Base-by-base conservation (phyloP, 2,888 invertebrate species). In the Agrotis puta region DNA sequence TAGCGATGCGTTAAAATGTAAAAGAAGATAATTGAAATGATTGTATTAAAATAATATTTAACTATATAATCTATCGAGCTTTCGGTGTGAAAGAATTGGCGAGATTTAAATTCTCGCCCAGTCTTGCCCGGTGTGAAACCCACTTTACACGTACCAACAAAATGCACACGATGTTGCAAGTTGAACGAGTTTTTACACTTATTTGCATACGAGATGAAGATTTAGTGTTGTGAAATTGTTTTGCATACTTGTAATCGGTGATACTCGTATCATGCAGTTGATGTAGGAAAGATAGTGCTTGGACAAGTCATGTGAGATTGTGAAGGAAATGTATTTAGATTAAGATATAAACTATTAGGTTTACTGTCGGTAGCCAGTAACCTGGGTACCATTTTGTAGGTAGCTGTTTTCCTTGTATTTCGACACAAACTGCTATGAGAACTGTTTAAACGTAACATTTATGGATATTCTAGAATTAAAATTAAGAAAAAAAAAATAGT, bases 201-300 rank as follows among this genome's bases (percentile, higher is more conserved):
- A 82, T 82, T 73, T 82, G 61, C 82, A 79, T 77, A 62, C 47
- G 59, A 61, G 73, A 78, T 72, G 72, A 79, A 82, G 79, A 81
- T 81, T 76, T 67, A 69, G 62, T 48, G 48, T 78, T 77, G 62
- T 68, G 78, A 68, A 79, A 79, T 71, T 16, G 18, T 82, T 79
- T 79, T 71, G 48, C 78, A 71, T 77, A 79, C 67, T 68, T 33
- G 71, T 45, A 43, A 39, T n/a, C 18, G 50, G 47, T 56, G 59
- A 48, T 82, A n/a, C n/a, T n/a, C n/a, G n/a, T n/a, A 71, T 67
- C 54, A 16, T 22, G 51, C n/a, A 53, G 11, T 66, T 76, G 45
- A 81, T 69, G 45, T n/a, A 24, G 61, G 27, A 62, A 50, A 65
- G 69, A 81, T 81, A 48, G 22, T 14, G 64, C 51, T 51, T 58